phyloP scores from a whole-genome alignment of 2,113 vertebrate species.

The Acrocephalus kingi region DNA sequence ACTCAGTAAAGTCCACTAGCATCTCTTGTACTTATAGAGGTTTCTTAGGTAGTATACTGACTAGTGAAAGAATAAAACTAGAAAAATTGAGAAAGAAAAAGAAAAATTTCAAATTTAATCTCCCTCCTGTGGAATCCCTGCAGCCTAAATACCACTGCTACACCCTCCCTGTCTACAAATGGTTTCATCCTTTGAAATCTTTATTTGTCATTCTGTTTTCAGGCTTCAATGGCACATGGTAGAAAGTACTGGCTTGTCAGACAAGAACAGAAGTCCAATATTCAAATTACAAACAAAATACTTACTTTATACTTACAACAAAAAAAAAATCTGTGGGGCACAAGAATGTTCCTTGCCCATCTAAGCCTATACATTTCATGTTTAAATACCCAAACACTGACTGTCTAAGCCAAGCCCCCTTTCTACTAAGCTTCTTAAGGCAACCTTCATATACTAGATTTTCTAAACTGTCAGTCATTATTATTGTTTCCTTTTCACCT shows the following conservation, averaged over 20 bases:
- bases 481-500: background rate
- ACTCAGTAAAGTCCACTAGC: background rate
- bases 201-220: background rate
- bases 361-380: background rate
- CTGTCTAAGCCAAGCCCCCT: background rate
- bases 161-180: background rate
- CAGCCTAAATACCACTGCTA: too few species aligned
- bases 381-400: background rate
- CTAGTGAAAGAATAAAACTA: background rate
- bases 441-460: background rate
- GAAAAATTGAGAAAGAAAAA: background rate
- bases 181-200: background rate
- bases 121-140: too few species aligned
- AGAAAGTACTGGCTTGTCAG: background rate
- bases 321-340: background rate
- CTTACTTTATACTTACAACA: background rate
- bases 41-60: background rate
- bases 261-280: background rate
- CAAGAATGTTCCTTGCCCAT: background rate
- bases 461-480: background rate
- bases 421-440: background rate
- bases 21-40: background rate
- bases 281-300: background rate
- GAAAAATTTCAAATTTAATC: background rate
- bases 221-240: fast-evolving